Percentiles rank a stretch among this genome's conserved stretches.
Conservation (phyloP, 2,113 vertebrate species). For the Helogale parvula region DNA sequence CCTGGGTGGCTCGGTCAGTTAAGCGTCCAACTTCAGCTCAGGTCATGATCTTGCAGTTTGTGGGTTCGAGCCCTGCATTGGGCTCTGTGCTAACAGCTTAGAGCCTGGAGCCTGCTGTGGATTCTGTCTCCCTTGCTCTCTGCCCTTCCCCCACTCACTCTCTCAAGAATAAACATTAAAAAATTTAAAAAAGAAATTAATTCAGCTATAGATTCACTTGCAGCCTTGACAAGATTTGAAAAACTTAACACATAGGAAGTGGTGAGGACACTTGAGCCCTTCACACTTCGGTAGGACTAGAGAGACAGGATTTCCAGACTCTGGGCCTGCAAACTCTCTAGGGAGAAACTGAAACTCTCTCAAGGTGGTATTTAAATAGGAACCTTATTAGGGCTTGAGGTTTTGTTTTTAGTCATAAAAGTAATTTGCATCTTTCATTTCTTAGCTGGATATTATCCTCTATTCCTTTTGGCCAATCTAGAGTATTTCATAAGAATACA, state of each 20-base stretch:
- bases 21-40: too few species aligned
- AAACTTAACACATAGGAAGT: neutral
- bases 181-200: neutral
- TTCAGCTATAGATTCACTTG: neutral
- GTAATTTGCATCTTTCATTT: slow-evolving; percentile 59
- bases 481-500: neutral
- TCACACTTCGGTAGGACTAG: neutral
- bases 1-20: too few species aligned
- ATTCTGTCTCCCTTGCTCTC: too few species aligned
- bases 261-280: neutral
- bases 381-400: neutral
- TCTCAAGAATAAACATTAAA: too few species aligned
- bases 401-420: neutral
- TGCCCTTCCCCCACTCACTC: too few species aligned
- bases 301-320: neutral
- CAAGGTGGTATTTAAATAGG: neutral
- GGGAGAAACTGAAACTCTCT: slow-evolving; percentile 54
- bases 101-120: too few species aligned
- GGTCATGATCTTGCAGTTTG: too few species aligned
- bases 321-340: neutral
- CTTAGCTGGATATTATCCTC: neutral
- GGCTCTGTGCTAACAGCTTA: too few species aligned
- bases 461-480: neutral
- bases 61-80: too few species aligned
- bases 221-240: neutral